Evolutionary conservation across 1,140 invertebrate species (phyloP), one percentile per base, ranked within the genome.

Genomic region (Bradynema listronoti): DNA sequence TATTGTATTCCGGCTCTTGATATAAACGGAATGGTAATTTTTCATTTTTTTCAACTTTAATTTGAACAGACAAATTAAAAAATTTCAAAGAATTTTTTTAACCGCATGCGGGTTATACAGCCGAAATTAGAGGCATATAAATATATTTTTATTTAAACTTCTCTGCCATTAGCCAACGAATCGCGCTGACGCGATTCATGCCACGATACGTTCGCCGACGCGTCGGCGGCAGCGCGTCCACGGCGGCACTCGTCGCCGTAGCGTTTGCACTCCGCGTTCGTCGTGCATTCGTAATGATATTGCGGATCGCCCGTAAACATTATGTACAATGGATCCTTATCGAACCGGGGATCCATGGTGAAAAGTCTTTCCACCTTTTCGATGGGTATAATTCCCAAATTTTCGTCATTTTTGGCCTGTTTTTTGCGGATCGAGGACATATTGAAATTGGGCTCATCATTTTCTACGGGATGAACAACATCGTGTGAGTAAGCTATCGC

Each of bases 251-350:
- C 60, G 39, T 52, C 54, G n/a, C 68, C 66, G n/a, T 45, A 45
- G 30, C 62, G 22, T 46, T 72, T 76, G 43, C 71, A 73, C 33
- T 55, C 53, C 2, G 43, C 30, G 52, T 73, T 73, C n/a, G 43
- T 42, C n/a, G 75, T 77, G 41, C 71, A 73, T 22, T 64, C 65
- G 41, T 67, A 73, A 56, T 73, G 64, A 52, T 77, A 76, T 36
- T 73, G 71, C 1, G 71, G 51, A 39, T 73, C 71, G n/a, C 71
- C 71, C 52, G 66, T 71, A 34, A 73, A 74, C 11, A 73, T 25
- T 19, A 73, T 41, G 6, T 54, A 51, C 24, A 73, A 39, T 16
- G 61, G 58, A 43, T 73, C 5, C 47, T 24, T n/a, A n/a, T n/a
- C n/a, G n/a, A n/a, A n/a, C n/a, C n/a, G n/a, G n/a, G n/a, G n/a